These are phyloP conservation scores for Etheostoma nigrum DNA, from an alignment of 2,797 vertebrate genomes.

Conservation along the genomic window DNA sequence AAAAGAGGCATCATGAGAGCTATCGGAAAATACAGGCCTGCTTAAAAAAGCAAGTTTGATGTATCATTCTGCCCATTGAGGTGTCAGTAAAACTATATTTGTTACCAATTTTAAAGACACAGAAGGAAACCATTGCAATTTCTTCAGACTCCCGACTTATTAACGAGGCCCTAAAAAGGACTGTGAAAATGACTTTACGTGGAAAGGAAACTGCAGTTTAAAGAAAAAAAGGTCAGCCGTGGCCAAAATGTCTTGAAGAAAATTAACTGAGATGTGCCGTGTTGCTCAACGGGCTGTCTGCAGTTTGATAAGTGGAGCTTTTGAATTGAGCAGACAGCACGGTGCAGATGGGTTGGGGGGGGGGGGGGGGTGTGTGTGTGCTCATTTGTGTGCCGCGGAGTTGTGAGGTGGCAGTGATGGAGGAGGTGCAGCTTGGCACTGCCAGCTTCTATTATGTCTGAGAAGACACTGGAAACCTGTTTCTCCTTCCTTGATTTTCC, in stretches of 20 bases:
- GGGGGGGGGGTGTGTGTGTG: too few species aligned
- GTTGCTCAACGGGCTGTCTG: slow-evolving; percentile 34
- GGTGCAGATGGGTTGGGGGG: slow-evolving; percentile 29
- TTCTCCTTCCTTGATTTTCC: slow-evolving; percentile 2
- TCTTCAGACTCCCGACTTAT: slow-evolving; percentile 69
- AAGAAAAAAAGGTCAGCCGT: slow-evolving; percentile 20
- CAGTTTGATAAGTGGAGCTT: slow-evolving; percentile 50
- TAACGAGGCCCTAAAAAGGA: slow-evolving; percentile 77
- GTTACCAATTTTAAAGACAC: slow-evolving; percentile 58
- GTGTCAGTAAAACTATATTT: slow-evolving; percentile 69
- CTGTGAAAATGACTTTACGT: slow-evolving; percentile 58
- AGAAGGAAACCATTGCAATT: slow-evolving; percentile 74
- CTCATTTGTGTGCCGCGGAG: slow-evolving; percentile 35
- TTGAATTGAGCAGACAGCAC: slow-evolving; percentile 20
- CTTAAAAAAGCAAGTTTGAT: slow-evolving; percentile 39
- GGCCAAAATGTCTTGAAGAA: slow-evolving; percentile 18
- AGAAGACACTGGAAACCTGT: slow-evolving; percentile 83
- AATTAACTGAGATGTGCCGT: slow-evolving; percentile 7
- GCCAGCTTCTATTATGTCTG: slow-evolving; percentile 86
- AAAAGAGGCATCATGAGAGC: slow-evolving; percentile 54
- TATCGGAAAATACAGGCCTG: slow-evolving; percentile 46
- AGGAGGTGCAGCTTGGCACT: slow-evolving; percentile 50
- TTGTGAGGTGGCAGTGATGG: slow-evolving; percentile 77
- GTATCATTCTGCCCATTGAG: slow-evolving; percentile 66
- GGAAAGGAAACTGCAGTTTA: slow-evolving; percentile 34